Conservation (phyloP, 2,113 vertebrate genomes). For the Alethe castanea region DNA sequence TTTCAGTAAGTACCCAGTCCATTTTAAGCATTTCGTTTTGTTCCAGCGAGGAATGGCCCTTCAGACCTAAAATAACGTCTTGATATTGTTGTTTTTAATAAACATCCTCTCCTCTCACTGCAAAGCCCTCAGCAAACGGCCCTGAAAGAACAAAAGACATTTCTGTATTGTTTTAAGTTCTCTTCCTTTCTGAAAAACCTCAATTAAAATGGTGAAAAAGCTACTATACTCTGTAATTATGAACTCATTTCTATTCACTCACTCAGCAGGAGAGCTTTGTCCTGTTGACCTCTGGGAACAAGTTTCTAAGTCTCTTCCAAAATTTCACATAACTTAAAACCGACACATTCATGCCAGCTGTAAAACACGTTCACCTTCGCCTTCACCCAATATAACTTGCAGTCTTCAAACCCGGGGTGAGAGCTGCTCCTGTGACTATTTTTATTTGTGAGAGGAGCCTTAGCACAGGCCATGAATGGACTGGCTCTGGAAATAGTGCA, state of each 20-base stretch:
- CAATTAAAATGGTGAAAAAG: constrained; percentile 40
- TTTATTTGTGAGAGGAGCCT: neutral
- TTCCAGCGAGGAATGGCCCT: neutral
- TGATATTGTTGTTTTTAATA: constrained; percentile 41
- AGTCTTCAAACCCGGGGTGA: neutral
- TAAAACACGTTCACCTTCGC: neutral
- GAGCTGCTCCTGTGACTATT: neutral
- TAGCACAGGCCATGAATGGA: neutral
- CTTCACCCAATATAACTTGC: constrained; percentile 25
- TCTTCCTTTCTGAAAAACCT: constrained; percentile 54
- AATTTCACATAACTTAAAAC: constrained; percentile 36
- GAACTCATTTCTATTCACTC: constrained; percentile 52
- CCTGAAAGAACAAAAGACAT: constrained; percentile 55
- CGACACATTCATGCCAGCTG: neutral
- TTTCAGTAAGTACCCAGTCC: neutral
- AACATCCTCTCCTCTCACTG: constrained; percentile 54
- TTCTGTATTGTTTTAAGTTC: constrained; percentile 58
- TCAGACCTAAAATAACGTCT: neutral
- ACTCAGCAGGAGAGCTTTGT: constrained; percentile 22
- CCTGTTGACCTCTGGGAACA: constrained; percentile 18
- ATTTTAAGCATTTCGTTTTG: neutral
- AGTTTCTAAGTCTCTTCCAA: constrained; percentile 12
- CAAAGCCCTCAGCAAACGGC: neutral
- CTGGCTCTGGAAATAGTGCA: neutral
- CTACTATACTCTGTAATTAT: constrained; percentile 26